Evolutionary conservation across 2,797 vertebrate genomes (phyloP).

Genomic region (Notoglanidium macrostoma): DNA sequence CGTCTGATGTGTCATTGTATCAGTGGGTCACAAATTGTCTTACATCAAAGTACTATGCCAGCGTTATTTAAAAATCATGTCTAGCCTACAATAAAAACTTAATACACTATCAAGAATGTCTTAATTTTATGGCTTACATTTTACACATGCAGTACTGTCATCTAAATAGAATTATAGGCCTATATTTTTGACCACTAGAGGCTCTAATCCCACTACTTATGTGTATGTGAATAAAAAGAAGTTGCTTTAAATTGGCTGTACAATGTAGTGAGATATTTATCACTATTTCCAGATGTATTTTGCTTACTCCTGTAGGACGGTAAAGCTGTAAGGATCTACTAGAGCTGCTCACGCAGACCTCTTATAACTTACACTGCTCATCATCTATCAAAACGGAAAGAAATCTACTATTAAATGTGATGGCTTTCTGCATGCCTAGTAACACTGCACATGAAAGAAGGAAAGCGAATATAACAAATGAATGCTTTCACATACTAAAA

Average conservation of each 20-base stretch:
- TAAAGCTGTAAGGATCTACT: background rate
- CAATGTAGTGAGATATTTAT: background rate
- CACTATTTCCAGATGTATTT: background rate
- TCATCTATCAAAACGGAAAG: background rate
- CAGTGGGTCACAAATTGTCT: background rate
- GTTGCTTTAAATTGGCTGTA: background rate
- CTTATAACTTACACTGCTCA: background rate
- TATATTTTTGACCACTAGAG: background rate
- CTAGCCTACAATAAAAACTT: background rate
- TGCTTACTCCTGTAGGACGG: background rate
- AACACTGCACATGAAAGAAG: background rate
- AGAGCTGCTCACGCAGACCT: background rate
- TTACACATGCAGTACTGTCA: background rate
- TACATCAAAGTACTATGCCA: background rate
- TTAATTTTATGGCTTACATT: background rate
- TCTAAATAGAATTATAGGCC: too few species aligned
- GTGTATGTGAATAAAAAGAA: background rate
- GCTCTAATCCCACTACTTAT: background rate
- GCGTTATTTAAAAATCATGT: background rate
- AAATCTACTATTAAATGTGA: background rate
- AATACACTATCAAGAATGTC: background rate
- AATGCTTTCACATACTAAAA: too few species aligned
- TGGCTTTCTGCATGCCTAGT: background rate
- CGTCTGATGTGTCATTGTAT: background rate
- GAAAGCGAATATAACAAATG: background rate